Conservation (phyloP, 2,888 invertebrate species). For the Aelia acuminata region DNA sequence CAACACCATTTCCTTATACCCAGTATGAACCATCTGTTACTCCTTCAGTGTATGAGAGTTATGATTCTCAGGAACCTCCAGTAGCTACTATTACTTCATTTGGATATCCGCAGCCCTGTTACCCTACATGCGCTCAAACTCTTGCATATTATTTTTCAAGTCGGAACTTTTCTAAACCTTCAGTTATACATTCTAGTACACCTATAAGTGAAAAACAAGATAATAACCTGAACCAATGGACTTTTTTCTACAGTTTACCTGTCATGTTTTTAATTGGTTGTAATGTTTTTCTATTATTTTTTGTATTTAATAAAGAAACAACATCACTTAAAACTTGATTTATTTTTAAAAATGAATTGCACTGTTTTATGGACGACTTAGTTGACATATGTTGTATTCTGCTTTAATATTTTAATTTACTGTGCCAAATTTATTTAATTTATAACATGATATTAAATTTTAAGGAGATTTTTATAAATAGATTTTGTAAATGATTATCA, state of each 20-base stretch:
- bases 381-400: neutral
- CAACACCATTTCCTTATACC: neutral
- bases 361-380: neutral
- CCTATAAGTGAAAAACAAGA: conserved; percentile 1
- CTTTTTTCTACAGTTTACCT: conserved; percentile 17
- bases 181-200: conserved; percentile 43
- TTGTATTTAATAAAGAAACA: conserved; percentile 9
- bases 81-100: conserved; percentile 47
- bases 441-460: conserved; percentile 33
- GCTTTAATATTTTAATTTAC: conserved; percentile 21
- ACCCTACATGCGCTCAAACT: conserved; percentile 45
- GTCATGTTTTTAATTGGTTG: conserved; percentile 42
- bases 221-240: neutral
- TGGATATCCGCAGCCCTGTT: conserved; percentile 37
- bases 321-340: neutral
- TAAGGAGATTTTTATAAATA: conserved; percentile 17
- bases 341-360: neutral
- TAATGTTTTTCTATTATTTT: conserved; percentile 35
- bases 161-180: conserved; percentile 35
- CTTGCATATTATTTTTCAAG: conserved; percentile 52
- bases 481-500: neutral
- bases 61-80: conserved; percentile 12
- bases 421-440: conserved; percentile 46
- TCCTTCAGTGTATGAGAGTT: conserved; percentile 20
- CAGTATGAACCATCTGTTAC: conserved; percentile 29